Base-by-base conservation (phyloP, 2,797 vertebrate genomes). In the Remorina albescens region DNA sequence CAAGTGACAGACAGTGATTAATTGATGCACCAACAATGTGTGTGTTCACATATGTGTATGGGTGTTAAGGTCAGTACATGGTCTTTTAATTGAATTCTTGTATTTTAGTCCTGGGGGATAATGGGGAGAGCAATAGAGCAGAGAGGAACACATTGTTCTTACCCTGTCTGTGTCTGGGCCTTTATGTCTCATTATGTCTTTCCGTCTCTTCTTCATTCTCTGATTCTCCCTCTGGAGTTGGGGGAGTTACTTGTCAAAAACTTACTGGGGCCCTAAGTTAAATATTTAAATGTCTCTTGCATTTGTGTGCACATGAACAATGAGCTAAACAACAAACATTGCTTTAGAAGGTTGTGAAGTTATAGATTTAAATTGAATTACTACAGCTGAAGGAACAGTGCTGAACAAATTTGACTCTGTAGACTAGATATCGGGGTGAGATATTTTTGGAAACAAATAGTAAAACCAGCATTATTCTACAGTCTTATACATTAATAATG, bases 41-140 rank as follows among this genome's bases (percentile, higher is more conserved):
- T 74, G 84, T 80, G 76, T 81, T 77, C 80, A 71, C 13, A 41
- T 64, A 81, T 82, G 80, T 84, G 84, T 65, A 67, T 77, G 81
- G 83, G 80, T 83, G 81, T 85, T 90, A 91, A 93, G 91, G 91
- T 92, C 89, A 91, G 78, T 89, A 92, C 90, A 93, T 90, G 87
- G 75, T 89, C 86, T 90, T 90, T 92, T 91, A 92, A 93, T 93
- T 92, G 82, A 91, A 91, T 89, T 91, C 84, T 84, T 91, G 88
- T 91, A 89, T 84, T 91, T 90, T 77, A 87, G 88, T 86, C 81
- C 80, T 67, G 62, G 67, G 71, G 87, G 83, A 90, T 89, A 93
- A 91, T 91, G 84, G 84, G 82, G 84, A 23, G 81, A 78, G 82
- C 88, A 86, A 47, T 23, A 67, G 90, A 92, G 88, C 89, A 86